A percentile compares a stretch with the other conserved stretches of the same genome.
phyloP scores from a whole-genome alignment of 1,140 invertebrate species.

The Drosophila sproati region DNA sequence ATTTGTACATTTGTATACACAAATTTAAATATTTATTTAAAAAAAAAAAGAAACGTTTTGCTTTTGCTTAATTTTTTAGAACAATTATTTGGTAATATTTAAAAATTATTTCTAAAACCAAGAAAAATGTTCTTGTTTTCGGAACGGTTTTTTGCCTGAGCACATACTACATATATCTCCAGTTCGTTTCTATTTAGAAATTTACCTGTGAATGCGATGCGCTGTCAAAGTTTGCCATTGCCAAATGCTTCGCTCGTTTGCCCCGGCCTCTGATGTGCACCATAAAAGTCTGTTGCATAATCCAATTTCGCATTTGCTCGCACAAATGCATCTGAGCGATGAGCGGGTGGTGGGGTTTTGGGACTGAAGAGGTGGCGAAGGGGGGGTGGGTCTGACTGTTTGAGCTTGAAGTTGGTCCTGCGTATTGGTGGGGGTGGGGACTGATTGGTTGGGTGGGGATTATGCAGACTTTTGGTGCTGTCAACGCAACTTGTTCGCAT shows the following conservation, averaged over 20 bases:
- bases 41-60: too few relatives aligned
- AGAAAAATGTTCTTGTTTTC: too few relatives aligned
- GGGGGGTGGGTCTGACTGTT: background rate
- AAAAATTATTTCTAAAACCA: too few relatives aligned
- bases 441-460: conserved; percentile 36
- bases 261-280: conserved; percentile 36
- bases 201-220: conserved; percentile 37
- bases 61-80: too few relatives aligned
- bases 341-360: background rate
- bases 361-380: background rate
- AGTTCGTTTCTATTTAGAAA: conserved; percentile 44
- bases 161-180: background rate
- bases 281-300: conserved; percentile 81
- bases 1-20: too few relatives aligned
- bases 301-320: conserved; percentile 75
- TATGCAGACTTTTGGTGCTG: conserved; percentile 56
- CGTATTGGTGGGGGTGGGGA: background rate
- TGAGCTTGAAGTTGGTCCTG: background rate
- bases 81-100: too few relatives aligned
- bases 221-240: conserved; percentile 46
- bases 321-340: conserved; percentile 50
- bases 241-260: conserved; percentile 19
- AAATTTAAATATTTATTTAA: too few relatives aligned
- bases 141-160: too few relatives aligned
- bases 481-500: conserved; percentile 68